Evolutionary conservation across 2,888 invertebrate species (phyloP).

Genomic region (Drosophila lacicola): DNA sequence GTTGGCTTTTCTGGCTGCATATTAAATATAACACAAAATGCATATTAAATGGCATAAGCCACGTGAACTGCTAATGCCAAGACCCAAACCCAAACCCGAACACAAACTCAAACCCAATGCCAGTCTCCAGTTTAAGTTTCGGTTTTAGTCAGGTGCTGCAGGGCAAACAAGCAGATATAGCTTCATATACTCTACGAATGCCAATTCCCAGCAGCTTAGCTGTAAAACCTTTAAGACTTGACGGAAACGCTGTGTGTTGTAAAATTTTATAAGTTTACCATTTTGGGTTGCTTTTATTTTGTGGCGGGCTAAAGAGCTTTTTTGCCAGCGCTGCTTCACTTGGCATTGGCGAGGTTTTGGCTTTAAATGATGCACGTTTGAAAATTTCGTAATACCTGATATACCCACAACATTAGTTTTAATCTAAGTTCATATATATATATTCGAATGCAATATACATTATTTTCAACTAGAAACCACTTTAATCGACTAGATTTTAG

Average conservation of each 20-base stretch:
- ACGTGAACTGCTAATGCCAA: constrained; percentile 59
- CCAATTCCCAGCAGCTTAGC: constrained; percentile 70
- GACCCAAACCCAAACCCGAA: constrained; percentile 4
- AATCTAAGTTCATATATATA: background rate
- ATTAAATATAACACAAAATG: constrained; percentile 83
- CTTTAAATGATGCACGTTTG: constrained; percentile 18
- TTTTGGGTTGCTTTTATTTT: constrained; percentile 60
- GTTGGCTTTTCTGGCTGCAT: constrained; percentile 67
- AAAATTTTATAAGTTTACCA: constrained; percentile 75
- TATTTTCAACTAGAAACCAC: background rate
- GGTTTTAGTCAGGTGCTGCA: constrained; percentile 49
- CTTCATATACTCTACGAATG: constrained; percentile 16
- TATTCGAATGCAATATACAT: constrained; percentile 4
- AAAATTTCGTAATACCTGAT: background rate
- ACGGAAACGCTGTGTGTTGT: constrained; percentile 69
- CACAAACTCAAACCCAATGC: background rate
- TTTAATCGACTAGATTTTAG: background rate
- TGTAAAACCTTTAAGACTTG: constrained; percentile 76
- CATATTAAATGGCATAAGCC: constrained; percentile 83
- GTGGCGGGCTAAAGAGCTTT: constrained; percentile 39
- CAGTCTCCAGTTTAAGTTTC: constrained; percentile 12
- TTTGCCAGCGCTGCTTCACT: background rate
- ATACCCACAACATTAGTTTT: background rate
- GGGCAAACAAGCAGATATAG: constrained; percentile 23
- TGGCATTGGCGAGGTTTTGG: constrained; percentile 1